A percentile compares a stretch with the other conserved stretches of the same genome.
Conservation (phyloP, 2,113 vertebrate species). For the Oxyruncus cristatus region DNA sequence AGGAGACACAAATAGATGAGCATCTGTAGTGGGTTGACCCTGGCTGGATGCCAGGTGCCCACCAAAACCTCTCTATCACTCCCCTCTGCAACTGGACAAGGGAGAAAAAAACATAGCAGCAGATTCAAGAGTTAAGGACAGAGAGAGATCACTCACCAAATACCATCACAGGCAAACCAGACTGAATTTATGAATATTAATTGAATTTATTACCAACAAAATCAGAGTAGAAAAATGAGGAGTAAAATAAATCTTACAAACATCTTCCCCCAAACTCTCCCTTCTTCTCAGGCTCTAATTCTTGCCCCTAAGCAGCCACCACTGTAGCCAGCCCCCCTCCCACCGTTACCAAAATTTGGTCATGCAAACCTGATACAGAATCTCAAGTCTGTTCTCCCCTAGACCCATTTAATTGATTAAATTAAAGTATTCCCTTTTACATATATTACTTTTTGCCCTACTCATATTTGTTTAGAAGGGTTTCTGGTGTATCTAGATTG, state of each 20-base stretch:
- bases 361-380: rapidly evolving
- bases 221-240: neutral
- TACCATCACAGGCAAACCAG: rapidly evolving
- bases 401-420: neutral
- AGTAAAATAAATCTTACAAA: neutral
- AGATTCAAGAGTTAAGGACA: neutral
- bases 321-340: too few relatives aligned
- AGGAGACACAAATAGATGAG: neutral
- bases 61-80: too few relatives aligned
- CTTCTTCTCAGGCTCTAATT: neutral
- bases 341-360: neutral
- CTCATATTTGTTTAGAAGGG: neutral
- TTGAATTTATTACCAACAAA: neutral
- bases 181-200: too few relatives aligned
- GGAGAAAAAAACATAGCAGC: neutral
- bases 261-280: rapidly evolving
- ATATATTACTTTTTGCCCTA: neutral
- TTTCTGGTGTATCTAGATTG: neutral
- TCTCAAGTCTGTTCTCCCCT: neutral
- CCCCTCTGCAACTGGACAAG: neutral
- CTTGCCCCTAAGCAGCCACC: rapidly evolving
- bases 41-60: neutral
- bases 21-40: neutral
- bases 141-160: neutral
- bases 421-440: neutral